These are phyloP conservation scores for Orestias chungarensis DNA, from an alignment of 2,797 vertebrate species.

Conservation along the genomic window DNA sequence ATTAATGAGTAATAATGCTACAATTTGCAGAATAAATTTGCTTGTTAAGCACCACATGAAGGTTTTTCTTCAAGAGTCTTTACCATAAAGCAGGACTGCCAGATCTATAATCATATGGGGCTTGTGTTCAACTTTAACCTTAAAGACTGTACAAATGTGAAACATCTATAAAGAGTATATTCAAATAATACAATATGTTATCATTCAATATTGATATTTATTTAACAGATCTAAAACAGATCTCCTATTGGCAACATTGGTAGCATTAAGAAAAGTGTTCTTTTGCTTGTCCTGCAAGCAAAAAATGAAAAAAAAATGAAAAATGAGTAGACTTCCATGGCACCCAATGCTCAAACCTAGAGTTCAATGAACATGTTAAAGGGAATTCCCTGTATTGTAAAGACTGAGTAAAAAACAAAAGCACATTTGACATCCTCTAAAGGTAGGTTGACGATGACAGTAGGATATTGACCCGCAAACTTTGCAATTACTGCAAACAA, in stretches of 20 bases:
- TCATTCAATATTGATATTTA: neutral
- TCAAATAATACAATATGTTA: neutral
- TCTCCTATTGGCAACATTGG: neutral
- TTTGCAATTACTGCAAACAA: neutral
- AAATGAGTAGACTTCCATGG: too few relatives aligned
- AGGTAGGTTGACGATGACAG: neutral
- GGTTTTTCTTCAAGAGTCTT: conserved; percentile 7
- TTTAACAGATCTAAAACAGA: neutral
- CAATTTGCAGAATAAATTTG: neutral
- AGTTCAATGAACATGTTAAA: neutral
- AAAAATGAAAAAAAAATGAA: too few relatives aligned
- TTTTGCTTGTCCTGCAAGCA: neutral
- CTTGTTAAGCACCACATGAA: neutral
- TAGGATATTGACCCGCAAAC: neutral
- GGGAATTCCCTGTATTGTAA: neutral
- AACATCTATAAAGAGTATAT: neutral
- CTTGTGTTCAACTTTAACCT: neutral
- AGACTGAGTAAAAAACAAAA: neutral
- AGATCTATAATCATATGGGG: neutral
- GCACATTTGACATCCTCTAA: neutral
- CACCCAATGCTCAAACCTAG: neutral
- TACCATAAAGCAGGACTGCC: conserved; percentile 1
- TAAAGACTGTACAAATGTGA: neutral
- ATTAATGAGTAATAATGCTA: neutral
- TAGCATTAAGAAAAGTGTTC: neutral